These are phyloP conservation scores for Pediacus dermestoides DNA, from an alignment of 2,888 invertebrate species.

Conservation along the genomic window DNA sequence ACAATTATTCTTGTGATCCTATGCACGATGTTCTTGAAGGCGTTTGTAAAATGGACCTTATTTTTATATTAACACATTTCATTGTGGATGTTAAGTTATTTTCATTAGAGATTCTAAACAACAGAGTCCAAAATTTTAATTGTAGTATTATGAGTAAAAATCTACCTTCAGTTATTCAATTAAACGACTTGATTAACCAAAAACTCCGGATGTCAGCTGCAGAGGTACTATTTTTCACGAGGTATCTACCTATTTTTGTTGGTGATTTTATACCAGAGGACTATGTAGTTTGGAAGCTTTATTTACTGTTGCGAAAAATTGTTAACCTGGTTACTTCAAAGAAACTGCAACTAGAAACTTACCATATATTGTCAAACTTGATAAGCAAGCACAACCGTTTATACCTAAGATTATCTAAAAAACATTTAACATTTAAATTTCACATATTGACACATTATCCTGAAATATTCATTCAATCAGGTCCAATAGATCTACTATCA, in stretches of 20 bases:
- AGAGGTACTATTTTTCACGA: slow-evolving; percentile 4
- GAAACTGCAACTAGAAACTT: background rate
- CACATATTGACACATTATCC: slow-evolving; percentile 6
- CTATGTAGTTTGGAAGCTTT: slow-evolving; percentile 4
- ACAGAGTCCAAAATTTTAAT: background rate
- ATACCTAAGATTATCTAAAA: background rate
- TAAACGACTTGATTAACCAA: slow-evolving; percentile 1
- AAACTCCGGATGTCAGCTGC: slow-evolving; percentile 3
- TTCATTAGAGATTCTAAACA: slow-evolving; percentile 3
- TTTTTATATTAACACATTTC: slow-evolving; percentile 1
- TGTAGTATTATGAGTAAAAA: background rate
- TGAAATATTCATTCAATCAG: background rate
- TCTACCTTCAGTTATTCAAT: background rate
- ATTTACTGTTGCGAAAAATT: background rate
- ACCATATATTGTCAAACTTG: background rate
- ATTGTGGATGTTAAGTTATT: slow-evolving; percentile 4
- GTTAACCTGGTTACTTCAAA: background rate
- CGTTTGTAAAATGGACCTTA: slow-evolving; percentile 2
- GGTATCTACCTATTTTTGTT: background rate
- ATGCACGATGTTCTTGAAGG: slow-evolving; percentile 7
- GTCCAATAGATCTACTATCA: slow-evolving; percentile 5
- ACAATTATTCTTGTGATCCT: slow-evolving; percentile 4
- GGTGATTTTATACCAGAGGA: slow-evolving; percentile 2
- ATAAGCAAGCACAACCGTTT: background rate
- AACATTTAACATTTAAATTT: slow-evolving; percentile 3